Base-by-base conservation (phyloP, 2,797 vertebrate species). In the Merluccius polli region DNA sequence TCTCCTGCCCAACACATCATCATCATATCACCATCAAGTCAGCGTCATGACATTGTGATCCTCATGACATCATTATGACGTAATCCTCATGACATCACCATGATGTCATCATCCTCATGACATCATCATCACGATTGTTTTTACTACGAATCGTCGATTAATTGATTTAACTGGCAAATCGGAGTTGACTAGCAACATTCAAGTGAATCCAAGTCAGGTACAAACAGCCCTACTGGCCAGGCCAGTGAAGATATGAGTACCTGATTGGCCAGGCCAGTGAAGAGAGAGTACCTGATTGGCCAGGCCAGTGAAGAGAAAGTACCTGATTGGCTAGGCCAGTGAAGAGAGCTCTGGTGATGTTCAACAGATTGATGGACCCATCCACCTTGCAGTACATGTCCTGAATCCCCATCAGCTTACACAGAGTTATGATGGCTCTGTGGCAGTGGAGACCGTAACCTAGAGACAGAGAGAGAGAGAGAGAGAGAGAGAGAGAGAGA, bases 391-490 rank as follows among this genome's bases (percentile, higher is more conserved):
- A 96, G 15, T 98, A 98, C 95, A 99, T 93, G 90, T 99, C 95
- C 88, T 94, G 81, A 72, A 99, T 94, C 4, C 98, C 98, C 21
- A 99, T 96, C 63, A 99, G 94, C 75, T 91, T 96, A 88, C 96
- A 98, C 68, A 99, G 84, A 65, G 97, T 98, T 86, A 97, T 98
- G 88, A 99, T 87, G 0, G 96, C 97, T 31, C 97, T 89, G 84
- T 99, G 98, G 87, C 98, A 99, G 83, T 0, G 95, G 69, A 99
- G 95, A 73, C 98, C 98, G 1, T 97, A 94, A 10, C 98, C 98
- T 99, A 87, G 29, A 72, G 75, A 21, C 29, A 36, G 31, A 24
- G 67, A 33, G 70, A 79, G 2, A 76, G 21, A 68, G 36, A 69
- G 12, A 77, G 3, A 70, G 16, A 65, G 24, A 2, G 8, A 24